Evolutionary conservation across 2,888 invertebrate genomes (phyloP), one percentile per base, ranked within the genome.

Genomic region (Anorthoa munda): DNA sequence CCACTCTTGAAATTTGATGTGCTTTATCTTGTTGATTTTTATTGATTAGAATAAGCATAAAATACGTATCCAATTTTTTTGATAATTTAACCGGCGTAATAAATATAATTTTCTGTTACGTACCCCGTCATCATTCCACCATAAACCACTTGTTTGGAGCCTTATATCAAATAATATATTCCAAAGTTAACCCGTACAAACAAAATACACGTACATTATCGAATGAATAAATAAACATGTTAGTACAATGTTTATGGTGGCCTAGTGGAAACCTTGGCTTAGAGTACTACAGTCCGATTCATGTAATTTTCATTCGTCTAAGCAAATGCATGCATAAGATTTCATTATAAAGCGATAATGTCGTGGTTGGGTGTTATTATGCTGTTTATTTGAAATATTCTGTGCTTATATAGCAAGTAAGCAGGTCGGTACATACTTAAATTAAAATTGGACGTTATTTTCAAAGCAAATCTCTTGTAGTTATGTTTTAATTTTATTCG

Each of bases 291-390:
- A 58, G 58, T 46, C 31, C 50, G 45, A 78, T 73, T 59, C 53
- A 78, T 79, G 64, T 78, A 59, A 72, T 77, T 77, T 78, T 78
- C 78, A 72, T 66, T 55, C 66, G 63, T 59, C 66, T 66, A 66
- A 64, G 50, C 63, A 66, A 72, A 64, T 78, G 48, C 53, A 66
- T 59, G 64, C 26, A 23, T 18, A 71, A 2, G 31, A 51, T 77
- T 64, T 65, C 71, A 77, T 65, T 71, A 77, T 23, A 60, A 65
- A 60, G 58, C 58, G 50, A 31, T 77, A 63, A 72, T 66, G 46
- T 53, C 51, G 48, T 50, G 21, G 58, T 58, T 63, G 21, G 45
- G 63, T 66, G n/a, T 59, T 48, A 53, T 66, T 77, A 66, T 66
- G 7, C n/a, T 18, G 13, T 48, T 58, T 66, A 66, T 56, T 71